Percentiles rank a stretch among this genome's conserved stretches.
Conservation (phyloP, 2,888 invertebrate genomes). For the Monoplex corrugatus region DNA sequence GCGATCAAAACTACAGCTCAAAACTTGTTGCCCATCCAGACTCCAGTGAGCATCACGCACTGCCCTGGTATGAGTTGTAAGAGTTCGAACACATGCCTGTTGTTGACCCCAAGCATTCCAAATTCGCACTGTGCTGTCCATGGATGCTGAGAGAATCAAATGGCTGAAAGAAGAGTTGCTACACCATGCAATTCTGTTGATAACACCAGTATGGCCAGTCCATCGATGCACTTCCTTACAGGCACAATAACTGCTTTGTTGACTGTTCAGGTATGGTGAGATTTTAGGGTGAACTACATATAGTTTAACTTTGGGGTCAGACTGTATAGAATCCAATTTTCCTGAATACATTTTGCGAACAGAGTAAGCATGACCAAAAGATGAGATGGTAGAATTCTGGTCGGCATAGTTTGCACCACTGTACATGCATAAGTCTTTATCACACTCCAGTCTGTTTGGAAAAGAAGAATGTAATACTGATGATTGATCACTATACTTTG, state of each 20-base stretch:
- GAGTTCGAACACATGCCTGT: constrained; percentile 65
- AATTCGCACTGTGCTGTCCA: constrained; percentile 78
- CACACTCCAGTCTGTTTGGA: not conserved
- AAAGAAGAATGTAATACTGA: not conserved
- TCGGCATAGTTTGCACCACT: not conserved
- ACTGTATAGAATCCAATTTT: not conserved
- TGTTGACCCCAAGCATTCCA: constrained; percentile 78
- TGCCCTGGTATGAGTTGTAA: constrained; percentile 72
- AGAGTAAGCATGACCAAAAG: not conserved
- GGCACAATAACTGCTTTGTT: constrained; percentile 47
- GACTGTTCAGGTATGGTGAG: constrained; percentile 49
- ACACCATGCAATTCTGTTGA: constrained; percentile 77
- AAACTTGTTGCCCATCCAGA: constrained; percentile 67
- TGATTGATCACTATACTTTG: not conserved
- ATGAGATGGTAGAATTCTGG: not conserved
- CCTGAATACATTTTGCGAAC: not conserved
- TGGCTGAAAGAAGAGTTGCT: constrained; percentile 75
- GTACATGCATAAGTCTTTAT: not conserved
- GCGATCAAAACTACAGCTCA: constrained; percentile 79
- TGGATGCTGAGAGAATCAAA: constrained; percentile 76
- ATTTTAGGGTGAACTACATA: constrained; percentile 75
- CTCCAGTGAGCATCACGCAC: constrained; percentile 80
- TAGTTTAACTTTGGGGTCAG: constrained; percentile 60
- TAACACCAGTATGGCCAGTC: constrained; percentile 70
- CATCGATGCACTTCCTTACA: constrained; percentile 49